These are phyloP conservation scores for Mustela nigripes DNA, from an alignment of 2,113 vertebrate genomes.

Conservation along the genomic window DNA sequence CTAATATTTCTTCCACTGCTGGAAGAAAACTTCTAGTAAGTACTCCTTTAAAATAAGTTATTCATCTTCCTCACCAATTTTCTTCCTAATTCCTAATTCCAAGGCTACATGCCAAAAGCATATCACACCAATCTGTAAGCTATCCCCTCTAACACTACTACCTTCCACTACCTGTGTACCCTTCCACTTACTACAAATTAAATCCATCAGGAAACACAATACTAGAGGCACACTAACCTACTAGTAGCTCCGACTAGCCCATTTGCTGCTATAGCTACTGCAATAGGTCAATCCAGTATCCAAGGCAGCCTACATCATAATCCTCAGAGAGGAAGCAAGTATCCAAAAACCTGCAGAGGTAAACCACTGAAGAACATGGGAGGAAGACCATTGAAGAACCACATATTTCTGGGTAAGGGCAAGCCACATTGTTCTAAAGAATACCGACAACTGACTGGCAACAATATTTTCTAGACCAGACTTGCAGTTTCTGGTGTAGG, in stretches of 20 bases:
- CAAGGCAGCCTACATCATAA: not conserved
- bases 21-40: not conserved
- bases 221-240: not conserved
- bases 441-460: not conserved
- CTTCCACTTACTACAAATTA: not conserved
- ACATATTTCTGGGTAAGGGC: not conserved
- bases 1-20: not conserved
- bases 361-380: not conserved
- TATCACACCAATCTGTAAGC: not conserved
- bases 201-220: not conserved
- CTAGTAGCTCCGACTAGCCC: not conserved
- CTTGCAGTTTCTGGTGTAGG: not conserved
- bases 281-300: not conserved
- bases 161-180: not conserved
- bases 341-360: not conserved
- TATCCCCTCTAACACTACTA: not conserved
- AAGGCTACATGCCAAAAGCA: not conserved
- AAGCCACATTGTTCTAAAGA: not conserved
- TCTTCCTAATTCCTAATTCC: not conserved
- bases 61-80: not conserved
- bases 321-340: not conserved
- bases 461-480: not conserved
- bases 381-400: not conserved
- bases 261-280: not conserved
- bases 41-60: slow-evolving; percentile 17